These are phyloP conservation scores for Teleopsis dalmanni DNA, from an alignment of 1,140 invertebrate genomes.

Conservation along the genomic window DNA sequence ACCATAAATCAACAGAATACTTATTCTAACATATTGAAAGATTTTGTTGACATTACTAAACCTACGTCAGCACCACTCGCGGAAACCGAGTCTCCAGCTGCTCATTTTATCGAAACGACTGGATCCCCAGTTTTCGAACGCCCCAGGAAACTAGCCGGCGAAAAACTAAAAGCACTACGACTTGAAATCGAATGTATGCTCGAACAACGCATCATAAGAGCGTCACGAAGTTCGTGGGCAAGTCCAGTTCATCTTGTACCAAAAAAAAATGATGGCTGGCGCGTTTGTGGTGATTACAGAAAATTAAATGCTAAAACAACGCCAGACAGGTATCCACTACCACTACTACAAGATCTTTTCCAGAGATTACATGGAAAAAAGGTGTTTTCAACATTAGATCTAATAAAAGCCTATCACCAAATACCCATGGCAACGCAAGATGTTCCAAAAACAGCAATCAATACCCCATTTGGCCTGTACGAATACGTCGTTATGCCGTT, in stretches of 20 bases:
- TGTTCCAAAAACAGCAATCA: conserved; percentile 1
- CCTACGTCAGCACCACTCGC: neutral
- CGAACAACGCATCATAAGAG: conserved; percentile 21
- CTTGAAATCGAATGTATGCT: conserved; percentile 30
- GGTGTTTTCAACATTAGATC: neutral
- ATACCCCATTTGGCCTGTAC: conserved; percentile 7
- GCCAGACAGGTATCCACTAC: neutral
- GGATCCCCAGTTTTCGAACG: neutral
- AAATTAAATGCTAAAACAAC: neutral
- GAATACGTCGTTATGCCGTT: conserved; percentile 11
- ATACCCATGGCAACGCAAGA: neutral
- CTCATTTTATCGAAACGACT: neutral
- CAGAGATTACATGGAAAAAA: neutral
- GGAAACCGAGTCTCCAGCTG: neutral
- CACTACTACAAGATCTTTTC: neutral
- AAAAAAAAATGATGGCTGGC: neutral
- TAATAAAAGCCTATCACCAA: neutral
- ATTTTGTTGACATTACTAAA: neutral
- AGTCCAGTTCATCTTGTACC: neutral
- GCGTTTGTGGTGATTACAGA: neutral
- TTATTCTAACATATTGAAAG: neutral
- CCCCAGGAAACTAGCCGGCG: neutral
- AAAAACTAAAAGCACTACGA: neutral
- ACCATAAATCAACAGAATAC: too few relatives aligned
- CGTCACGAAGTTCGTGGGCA: conserved; percentile 20